Percentiles rank a stretch among this genome's conserved stretches.
Conservation (phyloP, 2,888 invertebrate genomes). For the Biston stratarius region DNA sequence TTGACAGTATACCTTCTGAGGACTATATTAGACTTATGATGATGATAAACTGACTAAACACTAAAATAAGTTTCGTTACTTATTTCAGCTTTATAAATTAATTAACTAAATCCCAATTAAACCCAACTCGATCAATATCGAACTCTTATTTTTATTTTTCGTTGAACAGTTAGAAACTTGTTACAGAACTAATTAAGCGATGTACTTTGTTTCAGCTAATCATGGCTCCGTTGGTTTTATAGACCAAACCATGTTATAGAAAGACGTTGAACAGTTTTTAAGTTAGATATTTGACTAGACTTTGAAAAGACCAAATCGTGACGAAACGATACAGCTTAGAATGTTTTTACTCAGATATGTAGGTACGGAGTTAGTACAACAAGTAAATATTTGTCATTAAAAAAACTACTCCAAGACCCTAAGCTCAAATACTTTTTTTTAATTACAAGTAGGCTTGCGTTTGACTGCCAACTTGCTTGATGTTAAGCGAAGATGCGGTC, state of each 20-base stretch:
- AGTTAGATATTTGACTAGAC: background rate
- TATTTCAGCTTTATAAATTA: slow-evolving; percentile 4
- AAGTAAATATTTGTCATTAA: too few relatives aligned
- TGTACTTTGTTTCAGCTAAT: slow-evolving; percentile 48
- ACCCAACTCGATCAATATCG: slow-evolving; percentile 16
- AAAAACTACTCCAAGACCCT: too few relatives aligned
- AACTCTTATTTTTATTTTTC: slow-evolving; percentile 29
- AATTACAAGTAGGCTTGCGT: too few relatives aligned
- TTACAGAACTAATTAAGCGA: slow-evolving; percentile 47
- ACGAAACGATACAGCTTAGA: background rate
- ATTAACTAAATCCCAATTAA: slow-evolving; percentile 12
- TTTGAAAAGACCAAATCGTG: background rate
- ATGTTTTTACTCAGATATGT: too few relatives aligned
- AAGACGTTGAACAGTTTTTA: background rate
- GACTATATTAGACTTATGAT: too few relatives aligned
- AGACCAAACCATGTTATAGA: slow-evolving; percentile 6
- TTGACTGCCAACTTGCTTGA: too few relatives aligned
- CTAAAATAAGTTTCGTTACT: too few relatives aligned
- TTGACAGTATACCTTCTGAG: too few relatives aligned
- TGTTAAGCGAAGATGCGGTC: too few relatives aligned
- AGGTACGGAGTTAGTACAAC: too few relatives aligned
- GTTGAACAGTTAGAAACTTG: slow-evolving; percentile 40
- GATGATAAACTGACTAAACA: too few relatives aligned
- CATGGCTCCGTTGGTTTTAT: slow-evolving; percentile 18
- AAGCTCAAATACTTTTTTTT: too few relatives aligned